Evolutionary conservation across 2,888 invertebrate genomes (phyloP).

Genomic region (Embidobia sp.): DNA sequence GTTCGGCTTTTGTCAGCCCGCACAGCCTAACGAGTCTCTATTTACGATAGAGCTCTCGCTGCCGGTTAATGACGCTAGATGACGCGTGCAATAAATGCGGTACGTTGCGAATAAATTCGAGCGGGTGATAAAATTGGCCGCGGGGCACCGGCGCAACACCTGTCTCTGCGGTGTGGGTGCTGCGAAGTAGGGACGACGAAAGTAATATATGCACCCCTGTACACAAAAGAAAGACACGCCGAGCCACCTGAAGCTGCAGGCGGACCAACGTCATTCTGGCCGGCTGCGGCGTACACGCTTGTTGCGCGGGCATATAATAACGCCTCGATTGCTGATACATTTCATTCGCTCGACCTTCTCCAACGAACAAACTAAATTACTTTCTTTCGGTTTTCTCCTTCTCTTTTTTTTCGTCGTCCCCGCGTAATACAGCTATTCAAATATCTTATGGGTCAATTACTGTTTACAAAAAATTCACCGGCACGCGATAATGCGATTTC

Average conservation of each 20-base stretch:
- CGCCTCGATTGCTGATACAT: slow-evolving; percentile 73
- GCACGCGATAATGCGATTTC: slow-evolving; percentile 18
- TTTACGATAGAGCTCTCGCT: slow-evolving; percentile 51
- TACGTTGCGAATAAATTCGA: slow-evolving; percentile 69
- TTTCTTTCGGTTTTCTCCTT: neutral
- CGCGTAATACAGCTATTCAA: slow-evolving; percentile 37
- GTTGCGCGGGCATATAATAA: slow-evolving; percentile 74
- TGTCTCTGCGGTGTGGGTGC: slow-evolving; percentile 78
- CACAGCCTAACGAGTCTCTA: slow-evolving; percentile 52
- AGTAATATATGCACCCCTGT: slow-evolving; percentile 81
- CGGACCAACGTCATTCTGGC: slow-evolving; percentile 75
- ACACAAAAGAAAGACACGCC: slow-evolving; percentile 73
- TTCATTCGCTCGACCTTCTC: slow-evolving; percentile 69
- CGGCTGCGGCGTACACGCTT: slow-evolving; percentile 75
- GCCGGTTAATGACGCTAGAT: slow-evolving; percentile 52
- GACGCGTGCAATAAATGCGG: slow-evolving; percentile 59
- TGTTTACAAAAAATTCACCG: slow-evolving; percentile 12
- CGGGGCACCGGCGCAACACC: slow-evolving; percentile 74
- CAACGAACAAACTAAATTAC: slow-evolving; percentile 56
- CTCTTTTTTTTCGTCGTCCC: neutral
- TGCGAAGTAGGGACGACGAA: slow-evolving; percentile 71
- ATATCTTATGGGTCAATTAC: slow-evolving; percentile 39
- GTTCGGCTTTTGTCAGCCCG: slow-evolving; percentile 40
- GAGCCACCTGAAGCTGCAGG: slow-evolving; percentile 81
- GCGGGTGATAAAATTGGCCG: slow-evolving; percentile 74